These are phyloP conservation scores for Hippocampus abdominalis DNA, from an alignment of 2,113 vertebrate species.

Conservation along the genomic window DNA sequence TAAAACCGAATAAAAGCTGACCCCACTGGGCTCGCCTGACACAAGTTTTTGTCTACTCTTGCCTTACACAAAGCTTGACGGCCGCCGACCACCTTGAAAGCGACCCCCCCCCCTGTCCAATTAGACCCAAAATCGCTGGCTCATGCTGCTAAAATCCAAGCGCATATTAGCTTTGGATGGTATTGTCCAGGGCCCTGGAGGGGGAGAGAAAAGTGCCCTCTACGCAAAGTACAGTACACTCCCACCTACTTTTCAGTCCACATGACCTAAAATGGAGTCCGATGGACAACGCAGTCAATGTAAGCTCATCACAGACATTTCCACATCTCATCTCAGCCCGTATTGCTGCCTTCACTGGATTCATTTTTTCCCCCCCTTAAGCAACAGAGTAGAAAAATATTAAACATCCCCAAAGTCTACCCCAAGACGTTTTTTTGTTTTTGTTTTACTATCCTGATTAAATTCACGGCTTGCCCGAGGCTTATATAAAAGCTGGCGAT, in stretches of 20 bases:
- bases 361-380: conserved; percentile 5
- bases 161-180: conserved; percentile 54
- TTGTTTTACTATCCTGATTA: conserved; percentile 56
- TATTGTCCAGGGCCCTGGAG: conserved; percentile 37
- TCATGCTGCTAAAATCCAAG: conserved; percentile 41
- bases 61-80: conserved; percentile 40
- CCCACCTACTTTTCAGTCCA: conserved; percentile 34
- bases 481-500: conserved; percentile 64
- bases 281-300: conserved; percentile 30
- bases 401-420: conserved; percentile 34
- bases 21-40: conserved; percentile 29
- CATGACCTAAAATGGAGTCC: conserved; percentile 40
- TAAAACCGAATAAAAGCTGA: conserved; percentile 6
- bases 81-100: conserved; percentile 43
- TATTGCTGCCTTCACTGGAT: conserved; percentile 7
- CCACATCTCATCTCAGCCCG: not conserved
- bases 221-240: conserved; percentile 40
- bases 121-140: conserved; percentile 47
- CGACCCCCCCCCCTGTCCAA: conserved; percentile 48
- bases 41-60: conserved; percentile 35
- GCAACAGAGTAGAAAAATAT: conserved; percentile 11
- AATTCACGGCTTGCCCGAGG: conserved; percentile 49
- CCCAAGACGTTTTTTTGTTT: conserved; percentile 19
- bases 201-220: conserved; percentile 30
- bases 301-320: conserved; percentile 21